Evolutionary conservation across 1,140 invertebrate genomes (phyloP).

Genomic region (Agrypnia vestita): DNA sequence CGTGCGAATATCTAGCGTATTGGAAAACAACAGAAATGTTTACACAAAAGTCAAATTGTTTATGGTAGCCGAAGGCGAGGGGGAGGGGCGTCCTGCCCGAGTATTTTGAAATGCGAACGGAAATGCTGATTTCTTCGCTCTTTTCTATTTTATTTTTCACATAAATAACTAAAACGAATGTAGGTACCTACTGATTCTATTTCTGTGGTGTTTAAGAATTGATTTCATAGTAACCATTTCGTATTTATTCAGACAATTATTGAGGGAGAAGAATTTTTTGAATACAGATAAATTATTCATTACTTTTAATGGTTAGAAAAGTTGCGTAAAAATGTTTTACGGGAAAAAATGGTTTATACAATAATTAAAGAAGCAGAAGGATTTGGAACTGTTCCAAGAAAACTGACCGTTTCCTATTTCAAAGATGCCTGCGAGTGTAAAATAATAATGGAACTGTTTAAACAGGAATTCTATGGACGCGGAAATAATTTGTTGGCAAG

Average conservation of each 20-base stretch:
- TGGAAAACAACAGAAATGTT: slow-evolving; percentile 20
- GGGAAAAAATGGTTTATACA: slow-evolving; percentile 42
- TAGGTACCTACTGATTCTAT: background rate
- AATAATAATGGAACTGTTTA: slow-evolving; percentile 26
- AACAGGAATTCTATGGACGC: background rate
- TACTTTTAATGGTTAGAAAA: background rate
- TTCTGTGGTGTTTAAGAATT: background rate
- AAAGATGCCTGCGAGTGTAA: slow-evolving; percentile 23
- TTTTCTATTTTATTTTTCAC: no score
- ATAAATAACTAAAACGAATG: no score
- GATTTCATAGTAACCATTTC: background rate
- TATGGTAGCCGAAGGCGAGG: background rate
- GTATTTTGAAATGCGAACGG: background rate
- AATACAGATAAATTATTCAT: background rate
- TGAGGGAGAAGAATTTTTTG: background rate
- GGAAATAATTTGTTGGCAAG: background rate
- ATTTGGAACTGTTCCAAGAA: slow-evolving; percentile 52
- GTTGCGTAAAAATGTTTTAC: background rate
- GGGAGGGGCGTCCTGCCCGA: background rate
- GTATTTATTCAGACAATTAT: no score
- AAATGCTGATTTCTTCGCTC: background rate
- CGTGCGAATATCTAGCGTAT: slow-evolving; percentile 35
- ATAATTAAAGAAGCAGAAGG: slow-evolving; percentile 29
- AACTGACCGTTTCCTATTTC: slow-evolving; percentile 55
- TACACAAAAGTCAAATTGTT: slow-evolving; percentile 36